A percentile compares a stretch with the other conserved stretches of the same genome.
These are phyloP conservation scores for Solen grandis DNA, from an alignment of 1,140 invertebrate genomes.

Conservation along the genomic window DNA sequence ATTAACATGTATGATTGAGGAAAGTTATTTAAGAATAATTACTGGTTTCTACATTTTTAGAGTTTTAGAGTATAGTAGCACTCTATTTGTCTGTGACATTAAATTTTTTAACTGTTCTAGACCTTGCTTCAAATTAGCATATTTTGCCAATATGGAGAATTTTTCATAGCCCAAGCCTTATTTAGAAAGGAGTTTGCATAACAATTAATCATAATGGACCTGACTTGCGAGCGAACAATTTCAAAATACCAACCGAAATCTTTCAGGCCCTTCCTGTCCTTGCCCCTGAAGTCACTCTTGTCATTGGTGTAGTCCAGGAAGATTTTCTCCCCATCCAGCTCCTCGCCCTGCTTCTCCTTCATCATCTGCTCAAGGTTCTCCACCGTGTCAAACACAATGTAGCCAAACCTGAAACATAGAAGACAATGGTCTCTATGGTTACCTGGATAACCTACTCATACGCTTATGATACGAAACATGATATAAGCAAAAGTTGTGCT, in stretches of 20 bases:
- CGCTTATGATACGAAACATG: not conserved
- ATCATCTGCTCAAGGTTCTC: slow-evolving; percentile 66
- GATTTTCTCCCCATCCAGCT: slow-evolving; percentile 71
- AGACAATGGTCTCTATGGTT: not conserved
- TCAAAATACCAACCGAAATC: slow-evolving; percentile 46
- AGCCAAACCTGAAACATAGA: slow-evolving; percentile 72
- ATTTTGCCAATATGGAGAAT: too few species aligned
- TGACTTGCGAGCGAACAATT: too few species aligned
- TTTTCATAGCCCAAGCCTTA: too few species aligned
- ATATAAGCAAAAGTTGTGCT: not conserved
- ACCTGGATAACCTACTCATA: not conserved
- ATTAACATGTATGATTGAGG: too few species aligned
- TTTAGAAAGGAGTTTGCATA: too few species aligned
- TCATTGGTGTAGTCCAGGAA: slow-evolving; percentile 67
- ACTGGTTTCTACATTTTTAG: too few species aligned
- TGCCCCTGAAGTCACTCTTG: slow-evolving; percentile 44
- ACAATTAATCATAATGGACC: too few species aligned
- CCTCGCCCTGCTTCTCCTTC: slow-evolving; percentile 71
- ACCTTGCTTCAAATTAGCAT: too few species aligned
- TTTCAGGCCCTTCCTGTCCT: slow-evolving; percentile 9
- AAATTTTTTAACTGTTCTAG: too few species aligned
- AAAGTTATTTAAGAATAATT: too few species aligned
- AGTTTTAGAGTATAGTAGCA: too few species aligned
- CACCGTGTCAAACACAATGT: slow-evolving; percentile 69
- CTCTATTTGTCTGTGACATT: too few species aligned